Evolutionary conservation across 2,888 invertebrate genomes (phyloP).

Genomic region (Drosophila cyrtoloma): DNA sequence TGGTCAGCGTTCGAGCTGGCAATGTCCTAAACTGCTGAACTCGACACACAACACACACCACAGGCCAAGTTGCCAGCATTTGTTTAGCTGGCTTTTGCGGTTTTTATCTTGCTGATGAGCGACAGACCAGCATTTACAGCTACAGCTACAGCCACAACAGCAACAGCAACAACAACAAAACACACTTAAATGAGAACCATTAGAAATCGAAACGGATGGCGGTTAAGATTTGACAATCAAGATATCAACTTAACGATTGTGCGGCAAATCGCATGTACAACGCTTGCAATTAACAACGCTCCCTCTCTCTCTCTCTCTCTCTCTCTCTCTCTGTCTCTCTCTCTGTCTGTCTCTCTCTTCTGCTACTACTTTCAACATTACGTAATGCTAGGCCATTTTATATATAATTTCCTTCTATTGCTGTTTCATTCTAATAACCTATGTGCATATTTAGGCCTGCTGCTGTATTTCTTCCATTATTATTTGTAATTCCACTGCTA

Average conservation of each 20-base stretch:
- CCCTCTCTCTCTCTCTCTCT: neutral
- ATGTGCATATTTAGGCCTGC: neutral
- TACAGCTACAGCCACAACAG: neutral
- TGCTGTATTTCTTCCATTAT: neutral
- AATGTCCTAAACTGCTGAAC: slow-evolving; percentile 16
- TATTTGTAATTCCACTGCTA: neutral
- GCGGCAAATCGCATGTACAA: slow-evolving; percentile 27
- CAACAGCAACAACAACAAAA: slow-evolving; percentile 12
- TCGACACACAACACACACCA: neutral
- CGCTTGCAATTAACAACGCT: slow-evolving; percentile 41
- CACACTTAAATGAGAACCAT: slow-evolving; percentile 47
- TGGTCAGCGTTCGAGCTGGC: slow-evolving; percentile 39
- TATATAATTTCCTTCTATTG: neutral
- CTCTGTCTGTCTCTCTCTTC: neutral
- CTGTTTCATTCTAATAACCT: neutral
- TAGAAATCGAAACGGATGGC: slow-evolving; percentile 60
- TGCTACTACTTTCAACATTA: neutral
- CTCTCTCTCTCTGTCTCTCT: neutral
- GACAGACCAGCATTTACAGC: slow-evolving; percentile 35
- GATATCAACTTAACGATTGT: slow-evolving; percentile 60
- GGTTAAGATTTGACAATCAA: slow-evolving; percentile 58
- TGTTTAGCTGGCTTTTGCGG: slow-evolving; percentile 33
- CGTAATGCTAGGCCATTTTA: slow-evolving; percentile 14
- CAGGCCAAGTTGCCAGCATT: slow-evolving; percentile 1
- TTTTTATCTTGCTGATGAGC: slow-evolving; percentile 33